Evolutionary conservation across 2,797 vertebrate genomes (phyloP), one percentile per base, ranked within the genome.

Genomic region (Cephalopachus bancanus): DNA sequence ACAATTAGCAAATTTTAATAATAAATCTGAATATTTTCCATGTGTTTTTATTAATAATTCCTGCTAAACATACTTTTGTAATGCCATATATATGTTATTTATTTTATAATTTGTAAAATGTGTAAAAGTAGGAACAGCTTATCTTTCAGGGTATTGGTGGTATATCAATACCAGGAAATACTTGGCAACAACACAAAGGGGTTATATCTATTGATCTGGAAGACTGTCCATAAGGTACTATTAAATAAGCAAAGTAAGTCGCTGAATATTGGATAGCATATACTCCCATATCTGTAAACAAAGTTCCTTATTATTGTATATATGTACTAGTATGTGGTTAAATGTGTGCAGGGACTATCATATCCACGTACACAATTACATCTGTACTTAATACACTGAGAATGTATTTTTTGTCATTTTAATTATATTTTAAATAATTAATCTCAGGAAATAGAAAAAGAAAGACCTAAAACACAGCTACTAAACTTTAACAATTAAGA

Each of bases 391-490:
- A 83, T 37, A 30, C 3, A 75, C 10, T n/a, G 33, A 74, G 6
- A 7, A 51, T 44, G 0, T 49, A 30, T 64, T 92, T 65, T 79
- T 75, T 84, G 3, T 33, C 62, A 83, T 67, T 95, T 78, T 60
- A 64, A 86, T 59, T 78, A 79, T 4, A 86, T 76, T 95, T 93
- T 7, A 49, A 92, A 96, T 24, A 78, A 62, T 49, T 59, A 49
- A 67, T 16, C 5, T 84, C 65, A 84, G 5, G 79, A 75, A 60
- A 69, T 5, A 65, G 19, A 26, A 62, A 62, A 10, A 37, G 49
- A 87, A 53, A 93, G 67, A 49, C 4, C 10, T 55, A 85, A 95
- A 65, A 55, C 69, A 75, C 11, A 20, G 22, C 6, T 93, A 4
- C 4, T n/a, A 44, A 62, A 2, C 49, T 86, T 91, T 86, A 84